Percentiles rank a stretch among this genome's conserved stretches.
phyloP scores from a whole-genome alignment of 2,797 vertebrate genomes.

The Chlorospingus flavigularis region DNA sequence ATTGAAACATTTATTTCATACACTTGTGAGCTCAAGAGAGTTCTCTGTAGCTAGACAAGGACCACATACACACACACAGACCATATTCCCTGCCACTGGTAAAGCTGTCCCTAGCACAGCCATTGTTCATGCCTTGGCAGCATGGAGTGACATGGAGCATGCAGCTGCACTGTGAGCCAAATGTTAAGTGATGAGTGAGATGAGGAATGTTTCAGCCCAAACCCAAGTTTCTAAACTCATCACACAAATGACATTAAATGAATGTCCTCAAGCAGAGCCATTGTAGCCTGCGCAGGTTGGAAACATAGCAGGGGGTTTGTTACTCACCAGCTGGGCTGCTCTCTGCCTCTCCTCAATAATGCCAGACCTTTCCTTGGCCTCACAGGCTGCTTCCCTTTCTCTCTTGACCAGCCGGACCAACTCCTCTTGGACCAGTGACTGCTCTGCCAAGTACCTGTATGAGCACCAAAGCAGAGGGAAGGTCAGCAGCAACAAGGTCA shows the following conservation, averaged over 20 bases:
- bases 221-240: neutral
- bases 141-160: accelerated
- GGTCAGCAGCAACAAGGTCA: neutral
- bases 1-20: neutral
- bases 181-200: neutral
- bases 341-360: constrained; percentile 74
- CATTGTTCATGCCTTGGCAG: neutral
- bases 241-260: neutral
- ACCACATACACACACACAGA: neutral
- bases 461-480: neutral
- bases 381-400: constrained; percentile 77
- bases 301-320: accelerated
- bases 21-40: neutral
- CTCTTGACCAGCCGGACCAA: constrained; percentile 74
- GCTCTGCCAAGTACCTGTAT: constrained; percentile 82
- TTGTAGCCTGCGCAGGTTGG: neutral
- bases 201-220: neutral
- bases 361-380: constrained; percentile 63
- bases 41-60: neutral
- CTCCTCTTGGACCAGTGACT: constrained; percentile 82
- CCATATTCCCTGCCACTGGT: neutral
- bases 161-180: neutral
- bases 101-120: neutral
- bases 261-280: neutral
- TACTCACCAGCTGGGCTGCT: constrained; percentile 81